A percentile compares a stretch with the other conserved stretches of the same genome.
Conservation (phyloP, 1,140 invertebrate genomes). For the Andrena cerasifolii region DNA sequence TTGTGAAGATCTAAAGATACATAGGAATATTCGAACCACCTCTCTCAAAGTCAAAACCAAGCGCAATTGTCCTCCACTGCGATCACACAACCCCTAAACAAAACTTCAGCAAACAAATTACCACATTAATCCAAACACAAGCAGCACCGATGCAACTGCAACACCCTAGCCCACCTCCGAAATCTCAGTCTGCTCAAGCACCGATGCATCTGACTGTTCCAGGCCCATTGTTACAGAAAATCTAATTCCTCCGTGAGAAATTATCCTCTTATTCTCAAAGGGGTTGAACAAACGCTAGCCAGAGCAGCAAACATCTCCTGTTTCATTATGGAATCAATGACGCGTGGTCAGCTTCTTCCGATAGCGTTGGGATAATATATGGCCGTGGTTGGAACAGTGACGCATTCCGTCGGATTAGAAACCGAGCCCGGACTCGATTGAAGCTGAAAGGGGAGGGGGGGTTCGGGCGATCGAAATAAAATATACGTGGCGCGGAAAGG, state of each 20-base stretch:
- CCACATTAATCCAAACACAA: no score
- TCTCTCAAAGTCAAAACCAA: no score
- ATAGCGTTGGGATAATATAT: constrained; percentile 49
- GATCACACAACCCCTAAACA: no score
- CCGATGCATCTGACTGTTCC: background rate
- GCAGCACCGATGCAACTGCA: no score
- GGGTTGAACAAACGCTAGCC: constrained; percentile 27
- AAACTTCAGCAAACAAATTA: no score
- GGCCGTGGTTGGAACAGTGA: constrained; percentile 13
- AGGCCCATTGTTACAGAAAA: constrained; percentile 26
- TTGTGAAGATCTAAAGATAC: no score
- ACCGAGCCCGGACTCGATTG: constrained; percentile 37
- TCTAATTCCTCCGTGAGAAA: constrained; percentile 34
- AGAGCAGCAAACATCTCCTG: constrained; percentile 23
- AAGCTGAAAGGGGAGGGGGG: background rate
- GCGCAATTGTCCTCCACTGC: no score
- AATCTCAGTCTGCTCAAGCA: background rate
- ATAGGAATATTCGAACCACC: no score
- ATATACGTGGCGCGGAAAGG: constrained; percentile 60
- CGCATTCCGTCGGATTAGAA: constrained; percentile 63
- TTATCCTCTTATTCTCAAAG: constrained; percentile 23
- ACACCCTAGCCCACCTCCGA: no score
- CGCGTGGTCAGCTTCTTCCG: constrained; percentile 34
- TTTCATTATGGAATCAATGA: constrained; percentile 61
- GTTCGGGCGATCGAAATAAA: constrained; percentile 58